Evolutionary conservation across 2,113 vertebrate genomes (phyloP), one percentile per base, ranked within the genome.

Genomic region (Turdus rufiventris): DNA sequence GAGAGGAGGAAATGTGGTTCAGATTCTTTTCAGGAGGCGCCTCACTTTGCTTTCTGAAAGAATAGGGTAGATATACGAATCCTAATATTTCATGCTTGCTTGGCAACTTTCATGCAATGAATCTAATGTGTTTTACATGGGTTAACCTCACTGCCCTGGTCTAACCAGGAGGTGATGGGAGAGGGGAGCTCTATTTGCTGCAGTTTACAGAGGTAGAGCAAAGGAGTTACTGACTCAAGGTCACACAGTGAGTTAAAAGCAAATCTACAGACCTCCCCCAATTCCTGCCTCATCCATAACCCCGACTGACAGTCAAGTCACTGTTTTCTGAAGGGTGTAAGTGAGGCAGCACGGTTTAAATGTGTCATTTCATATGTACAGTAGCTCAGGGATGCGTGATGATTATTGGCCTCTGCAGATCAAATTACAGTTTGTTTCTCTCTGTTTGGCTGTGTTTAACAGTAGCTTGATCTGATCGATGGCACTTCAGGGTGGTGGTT

Each of bases 351-450:
- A 12, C 0, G 0, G 51, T 68, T 92, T 93, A 83, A 95, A 83
- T 72, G 42, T 76, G 85, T 60, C 31, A 36, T 85, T 93, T 85
- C 4, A 0, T 76, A 66, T 83, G 63, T 88, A 89, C 38, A 47
- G 70, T 62, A 71, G 85, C 87, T 77, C 72, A 88, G 56, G 75
- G 75, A 73, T 83, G 92, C 1, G 0, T 83, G 80, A 50, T 91
- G 88, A 94, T 94, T 95, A 93, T 93, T 90, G 85, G 91, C 77
- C 91, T 90, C 91, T 3, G 4, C 2, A 15, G 72, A 88, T 96
- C 88, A 91, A 80, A 91, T 94, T 88, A 75, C 68, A 65, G 72
- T 86, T 95, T 90, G 71, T 95, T 96, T 88, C 82, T 93, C 93
- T 91, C 95, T 8, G 60, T 88, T 88, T 80, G 93, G 63, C 68